These are phyloP conservation scores for Caenorhabditis sp. DNA, from an alignment of 2,888 invertebrate genomes.

Conservation along the genomic window DNA sequence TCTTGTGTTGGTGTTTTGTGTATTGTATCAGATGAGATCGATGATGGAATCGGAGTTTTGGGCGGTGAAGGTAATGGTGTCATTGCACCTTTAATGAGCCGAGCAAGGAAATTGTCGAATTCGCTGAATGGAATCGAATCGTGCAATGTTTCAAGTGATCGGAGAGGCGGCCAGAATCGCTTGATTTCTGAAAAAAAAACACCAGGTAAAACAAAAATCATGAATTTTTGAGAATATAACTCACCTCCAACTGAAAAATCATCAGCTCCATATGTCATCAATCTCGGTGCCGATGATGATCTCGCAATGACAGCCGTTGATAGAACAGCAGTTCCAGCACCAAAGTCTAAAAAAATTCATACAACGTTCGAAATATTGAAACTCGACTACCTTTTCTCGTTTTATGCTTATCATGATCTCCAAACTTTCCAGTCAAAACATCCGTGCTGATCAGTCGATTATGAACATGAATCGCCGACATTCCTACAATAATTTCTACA, in stretches of 20 bases:
- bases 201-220: too few species aligned
- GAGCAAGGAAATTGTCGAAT: slow-evolving; percentile 48
- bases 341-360: slow-evolving; percentile 26
- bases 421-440: slow-evolving; percentile 83
- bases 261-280: slow-evolving; percentile 69
- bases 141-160: slow-evolving; percentile 95
- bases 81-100: slow-evolving; percentile 39
- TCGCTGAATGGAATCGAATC: slow-evolving; percentile 74
- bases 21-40: slow-evolving; percentile 28
- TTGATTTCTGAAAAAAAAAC: slow-evolving; percentile 60
- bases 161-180: slow-evolving; percentile 86
- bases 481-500: slow-evolving; percentile 12
- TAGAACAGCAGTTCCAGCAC: slow-evolving; percentile 63
- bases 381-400: slow-evolving; percentile 56
- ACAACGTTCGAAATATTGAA: neutral
- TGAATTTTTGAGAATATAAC: too few species aligned
- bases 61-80: slow-evolving; percentile 53
- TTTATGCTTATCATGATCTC: slow-evolving; percentile 46
- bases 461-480: slow-evolving; percentile 51
- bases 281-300: slow-evolving; percentile 72
- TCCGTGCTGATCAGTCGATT: slow-evolving; percentile 93
- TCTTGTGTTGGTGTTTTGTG: slow-evolving; percentile 35
- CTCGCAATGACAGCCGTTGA: slow-evolving; percentile 72
- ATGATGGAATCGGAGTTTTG: slow-evolving; percentile 46
- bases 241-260: slow-evolving; percentile 61